phyloP scores from a whole-genome alignment of 1,140 invertebrate genomes.

The Drosophila arizonae region DNA sequence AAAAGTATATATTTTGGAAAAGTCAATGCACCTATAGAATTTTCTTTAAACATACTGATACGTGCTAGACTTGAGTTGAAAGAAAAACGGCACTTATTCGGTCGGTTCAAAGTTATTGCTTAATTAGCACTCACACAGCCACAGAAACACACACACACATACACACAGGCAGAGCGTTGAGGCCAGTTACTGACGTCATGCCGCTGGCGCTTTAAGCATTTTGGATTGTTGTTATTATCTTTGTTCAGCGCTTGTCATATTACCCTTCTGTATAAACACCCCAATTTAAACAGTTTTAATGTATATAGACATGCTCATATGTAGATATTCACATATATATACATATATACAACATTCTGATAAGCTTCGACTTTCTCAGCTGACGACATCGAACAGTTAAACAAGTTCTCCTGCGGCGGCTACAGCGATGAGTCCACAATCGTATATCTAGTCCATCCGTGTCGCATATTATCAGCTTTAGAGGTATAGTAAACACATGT shows the following conservation, averaged over 20 bases:
- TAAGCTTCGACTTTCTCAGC: slow-evolving; percentile 84
- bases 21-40: slow-evolving; percentile 55
- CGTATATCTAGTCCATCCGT: slow-evolving; percentile 92
- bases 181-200: slow-evolving; percentile 63
- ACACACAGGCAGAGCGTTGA: slow-evolving; percentile 24
- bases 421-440: slow-evolving; percentile 91
- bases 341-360: slow-evolving; percentile 13
- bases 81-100: neutral
- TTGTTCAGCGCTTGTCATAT: slow-evolving; percentile 40
- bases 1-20: slow-evolving; percentile 14
- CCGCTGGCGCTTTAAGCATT: slow-evolving; percentile 7
- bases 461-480: slow-evolving; percentile 91
- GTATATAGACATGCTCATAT: slow-evolving; percentile 33
- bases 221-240: slow-evolving; percentile 42
- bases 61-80: neutral
- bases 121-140: slow-evolving; percentile 58
- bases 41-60: slow-evolving; percentile 7
- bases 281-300: slow-evolving; percentile 27
- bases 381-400: slow-evolving; percentile 90
- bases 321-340: neutral
- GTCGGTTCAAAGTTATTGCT: slow-evolving; percentile 38
- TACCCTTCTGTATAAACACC: slow-evolving; percentile 50
- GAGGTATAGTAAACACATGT: slow-evolving; percentile 84
- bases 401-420: slow-evolving; percentile 90
- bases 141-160: slow-evolving; percentile 19